phyloP scores from a whole-genome alignment of 2,797 vertebrate genomes.

The Onychomys torridus region DNA sequence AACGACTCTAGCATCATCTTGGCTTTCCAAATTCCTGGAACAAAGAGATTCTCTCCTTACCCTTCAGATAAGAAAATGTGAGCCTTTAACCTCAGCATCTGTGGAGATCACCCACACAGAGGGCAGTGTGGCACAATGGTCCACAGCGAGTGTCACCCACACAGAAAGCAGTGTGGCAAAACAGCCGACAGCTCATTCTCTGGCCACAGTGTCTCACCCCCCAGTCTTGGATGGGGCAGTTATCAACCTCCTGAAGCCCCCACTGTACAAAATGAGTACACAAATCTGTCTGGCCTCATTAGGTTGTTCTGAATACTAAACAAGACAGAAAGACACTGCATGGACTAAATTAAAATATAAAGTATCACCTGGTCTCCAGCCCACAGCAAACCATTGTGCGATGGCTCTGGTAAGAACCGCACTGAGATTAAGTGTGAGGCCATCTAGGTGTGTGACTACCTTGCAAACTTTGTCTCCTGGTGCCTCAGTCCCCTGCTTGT shows the following conservation, averaged over 20 bases:
- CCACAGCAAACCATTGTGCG: neutral
- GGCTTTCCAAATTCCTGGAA: conserved; percentile 26
- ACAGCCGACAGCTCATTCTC: too few relatives aligned
- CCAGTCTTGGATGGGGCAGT: neutral
- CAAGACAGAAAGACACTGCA: neutral
- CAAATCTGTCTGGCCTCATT: neutral
- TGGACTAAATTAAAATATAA: neutral
- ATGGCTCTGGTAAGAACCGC: neutral
- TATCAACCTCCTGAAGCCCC: neutral
- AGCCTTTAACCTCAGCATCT: neutral
- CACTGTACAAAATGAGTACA: neutral
- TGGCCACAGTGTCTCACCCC: neutral
- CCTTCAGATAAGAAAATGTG: neutral
- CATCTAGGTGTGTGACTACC: neutral
- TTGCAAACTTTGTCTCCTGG: neutral
- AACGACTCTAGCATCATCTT: neutral
- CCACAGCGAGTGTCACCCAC: neutral
- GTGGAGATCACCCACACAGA: fast-evolving
- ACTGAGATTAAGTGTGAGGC: neutral
- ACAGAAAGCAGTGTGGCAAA: neutral
- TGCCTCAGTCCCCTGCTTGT: neutral
- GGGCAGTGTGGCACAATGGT: neutral
- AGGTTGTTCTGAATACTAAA: conserved; percentile 29
- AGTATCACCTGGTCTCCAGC: neutral
- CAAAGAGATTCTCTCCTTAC: neutral